These are phyloP conservation scores for Galendromus occidentalis DNA, from an alignment of 1,140 invertebrate species.

Conservation along the genomic window DNA sequence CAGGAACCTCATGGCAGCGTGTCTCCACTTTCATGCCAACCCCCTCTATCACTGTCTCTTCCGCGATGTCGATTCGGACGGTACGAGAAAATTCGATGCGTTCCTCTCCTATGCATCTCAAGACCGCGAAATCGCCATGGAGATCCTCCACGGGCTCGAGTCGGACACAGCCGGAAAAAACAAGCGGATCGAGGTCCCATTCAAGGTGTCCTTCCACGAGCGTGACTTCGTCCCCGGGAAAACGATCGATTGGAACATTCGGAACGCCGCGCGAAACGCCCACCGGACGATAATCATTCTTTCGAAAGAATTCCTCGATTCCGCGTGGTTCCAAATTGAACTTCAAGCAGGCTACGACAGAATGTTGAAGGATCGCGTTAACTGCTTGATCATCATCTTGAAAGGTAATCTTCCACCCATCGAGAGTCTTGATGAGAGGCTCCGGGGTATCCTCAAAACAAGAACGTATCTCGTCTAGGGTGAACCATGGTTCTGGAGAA, in stretches of 20 bases:
- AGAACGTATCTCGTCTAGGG: slow-evolving; percentile 70
- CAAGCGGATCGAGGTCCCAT: not conserved
- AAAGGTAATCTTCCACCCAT: slow-evolving; percentile 45
- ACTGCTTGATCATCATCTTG: slow-evolving; percentile 52
- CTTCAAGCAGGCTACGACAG: slow-evolving; percentile 53
- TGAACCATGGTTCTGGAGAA: slow-evolving; percentile 70
- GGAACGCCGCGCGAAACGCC: slow-evolving; percentile 19
- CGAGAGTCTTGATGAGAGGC: slow-evolving; percentile 45
- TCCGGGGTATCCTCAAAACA: slow-evolving; percentile 51
- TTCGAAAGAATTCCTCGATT: slow-evolving; percentile 35
- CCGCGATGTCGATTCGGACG: slow-evolving; percentile 45
- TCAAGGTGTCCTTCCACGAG: slow-evolving; percentile 21
- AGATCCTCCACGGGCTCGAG: slow-evolving; percentile 42
- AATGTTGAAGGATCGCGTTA: slow-evolving; percentile 46
- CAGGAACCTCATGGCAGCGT: slow-evolving; percentile 35
- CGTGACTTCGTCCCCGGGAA: slow-evolving; percentile 21
- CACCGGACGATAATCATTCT: slow-evolving; percentile 19
- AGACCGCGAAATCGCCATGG: slow-evolving; percentile 45
- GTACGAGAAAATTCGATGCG: slow-evolving; percentile 57
- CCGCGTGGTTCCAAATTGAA: slow-evolving; percentile 64
- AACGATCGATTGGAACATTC: slow-evolving; percentile 21
- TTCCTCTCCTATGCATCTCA: slow-evolving; percentile 63
- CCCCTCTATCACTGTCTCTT: slow-evolving; percentile 41
- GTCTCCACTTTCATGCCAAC: slow-evolving; percentile 45
- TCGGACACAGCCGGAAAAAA: not conserved